Evolutionary conservation across 2,888 invertebrate species (phyloP).

Genomic region (Nymphalis c-album): DNA sequence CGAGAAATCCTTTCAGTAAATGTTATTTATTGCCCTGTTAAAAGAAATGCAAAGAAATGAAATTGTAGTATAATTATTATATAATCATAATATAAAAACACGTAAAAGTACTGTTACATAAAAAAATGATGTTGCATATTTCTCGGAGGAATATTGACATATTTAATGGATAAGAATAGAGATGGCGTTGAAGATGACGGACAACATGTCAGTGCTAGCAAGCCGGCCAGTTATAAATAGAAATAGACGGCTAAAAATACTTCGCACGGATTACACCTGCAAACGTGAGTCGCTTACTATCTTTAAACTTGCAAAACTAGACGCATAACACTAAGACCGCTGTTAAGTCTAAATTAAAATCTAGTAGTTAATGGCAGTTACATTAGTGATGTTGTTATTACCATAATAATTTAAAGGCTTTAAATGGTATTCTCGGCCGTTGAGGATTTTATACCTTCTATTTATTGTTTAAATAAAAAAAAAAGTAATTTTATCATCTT

Average conservation of each 20-base stretch:
- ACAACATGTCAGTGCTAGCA: constrained; percentile 56
- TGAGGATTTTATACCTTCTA: constrained; percentile 7
- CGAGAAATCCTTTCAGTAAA: no score
- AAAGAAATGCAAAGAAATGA: neutral
- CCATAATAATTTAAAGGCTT: constrained; percentile 13
- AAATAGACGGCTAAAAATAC: constrained; percentile 67
- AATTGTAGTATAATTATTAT: neutral
- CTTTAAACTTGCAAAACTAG: constrained; percentile 24
- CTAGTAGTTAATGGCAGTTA: constrained; percentile 21
- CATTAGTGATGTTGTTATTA: constrained; percentile 11
- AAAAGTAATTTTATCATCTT: constrained; percentile 16
- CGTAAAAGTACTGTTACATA: constrained; percentile 5
- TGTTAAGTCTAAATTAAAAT: constrained; percentile 25
- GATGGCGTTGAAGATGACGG: constrained; percentile 56
- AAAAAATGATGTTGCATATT: constrained; percentile 30
- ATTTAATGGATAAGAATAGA: constrained; percentile 41
- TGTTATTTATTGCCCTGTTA: no score
- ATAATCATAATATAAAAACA: constrained; percentile 4
- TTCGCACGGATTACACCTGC: constrained; percentile 71
- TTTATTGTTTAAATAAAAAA: constrained; percentile 19
- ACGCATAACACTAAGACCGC: constrained; percentile 12
- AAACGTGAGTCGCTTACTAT: constrained; percentile 27
- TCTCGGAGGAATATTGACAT: constrained; percentile 33
- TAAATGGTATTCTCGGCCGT: constrained; percentile 12
- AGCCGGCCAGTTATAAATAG: constrained; percentile 78